Percentiles rank a stretch among this genome's conserved stretches.
phyloP scores from a whole-genome alignment of 2,113 vertebrate species.

The Antennarius striatus region DNA sequence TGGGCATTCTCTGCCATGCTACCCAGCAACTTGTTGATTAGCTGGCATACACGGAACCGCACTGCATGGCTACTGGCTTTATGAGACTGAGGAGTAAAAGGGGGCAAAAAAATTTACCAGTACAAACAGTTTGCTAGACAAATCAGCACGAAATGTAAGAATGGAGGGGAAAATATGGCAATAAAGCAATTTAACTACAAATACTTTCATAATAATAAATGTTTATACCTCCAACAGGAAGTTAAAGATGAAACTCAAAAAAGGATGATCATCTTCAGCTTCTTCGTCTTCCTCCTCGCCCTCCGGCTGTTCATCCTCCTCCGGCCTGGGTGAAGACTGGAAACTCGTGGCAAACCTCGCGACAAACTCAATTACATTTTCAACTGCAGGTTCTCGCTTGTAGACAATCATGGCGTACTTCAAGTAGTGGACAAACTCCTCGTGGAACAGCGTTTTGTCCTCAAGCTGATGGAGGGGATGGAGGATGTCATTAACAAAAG shows the following conservation, averaged over 20 bases:
- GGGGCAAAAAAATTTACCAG: neutral
- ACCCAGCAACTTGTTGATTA: conserved; percentile 92
- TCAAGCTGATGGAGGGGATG: conserved; percentile 78
- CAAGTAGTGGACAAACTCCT: conserved; percentile 88
- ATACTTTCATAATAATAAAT: neutral
- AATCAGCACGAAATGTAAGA: too few species aligned
- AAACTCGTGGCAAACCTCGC: conserved; percentile 90
- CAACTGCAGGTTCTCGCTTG: conserved; percentile 89
- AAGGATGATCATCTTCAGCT: conserved; percentile 79
- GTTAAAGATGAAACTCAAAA: conserved; percentile 88
- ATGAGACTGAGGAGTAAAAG: conserved; percentile 82
- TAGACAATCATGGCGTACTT: conserved; percentile 93
- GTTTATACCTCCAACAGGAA: conserved; percentile 90
- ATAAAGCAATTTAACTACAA: neutral
- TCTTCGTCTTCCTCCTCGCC: conserved; percentile 74
- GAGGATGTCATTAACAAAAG: neutral
- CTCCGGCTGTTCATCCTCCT: conserved; percentile 67
- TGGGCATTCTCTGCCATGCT: conserved; percentile 93
- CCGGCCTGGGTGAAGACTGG: conserved; percentile 70
- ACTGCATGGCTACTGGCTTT: conserved; percentile 88
- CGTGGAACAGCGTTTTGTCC: conserved; percentile 85
- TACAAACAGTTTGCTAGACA: neutral
- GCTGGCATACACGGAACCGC: conserved; percentile 91
- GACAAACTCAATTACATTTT: conserved; percentile 89
- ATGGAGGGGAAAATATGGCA: neutral